Conservation (phyloP, 2,888 invertebrate genomes). For the Acleris sparsana region DNA sequence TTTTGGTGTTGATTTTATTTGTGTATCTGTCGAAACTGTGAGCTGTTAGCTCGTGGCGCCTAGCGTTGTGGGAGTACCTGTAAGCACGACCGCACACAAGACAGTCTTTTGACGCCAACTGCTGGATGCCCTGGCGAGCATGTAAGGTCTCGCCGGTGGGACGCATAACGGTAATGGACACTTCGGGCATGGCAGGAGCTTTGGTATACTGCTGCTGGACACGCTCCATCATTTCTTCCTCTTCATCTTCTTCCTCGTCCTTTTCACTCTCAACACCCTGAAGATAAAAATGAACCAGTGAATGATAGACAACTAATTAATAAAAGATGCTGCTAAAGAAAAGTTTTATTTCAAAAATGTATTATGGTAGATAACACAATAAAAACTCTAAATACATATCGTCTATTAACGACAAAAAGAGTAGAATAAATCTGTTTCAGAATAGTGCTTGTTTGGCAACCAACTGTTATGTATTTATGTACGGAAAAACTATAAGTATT, state of each 20-base stretch:
- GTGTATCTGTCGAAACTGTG: slow-evolving; percentile 80
- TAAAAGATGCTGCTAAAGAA: too few species aligned
- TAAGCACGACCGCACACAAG: slow-evolving; percentile 78
- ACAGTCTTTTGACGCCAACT: slow-evolving; percentile 79
- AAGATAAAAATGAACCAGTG: slow-evolving; percentile 41
- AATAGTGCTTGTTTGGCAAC: too few species aligned
- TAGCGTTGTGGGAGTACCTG: slow-evolving; percentile 79
- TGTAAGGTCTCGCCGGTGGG: slow-evolving; percentile 73
- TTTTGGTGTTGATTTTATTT: slow-evolving; percentile 70
- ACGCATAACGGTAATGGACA: slow-evolving; percentile 78
- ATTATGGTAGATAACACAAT: too few species aligned
- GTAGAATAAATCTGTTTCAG: too few species aligned
- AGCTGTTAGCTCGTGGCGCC: slow-evolving; percentile 76
- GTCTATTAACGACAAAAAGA: too few species aligned
- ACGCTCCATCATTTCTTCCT: slow-evolving; percentile 58
- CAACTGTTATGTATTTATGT: too few species aligned
- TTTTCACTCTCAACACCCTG: slow-evolving; percentile 76
- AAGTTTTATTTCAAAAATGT: too few species aligned
- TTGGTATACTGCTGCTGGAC: slow-evolving; percentile 51
- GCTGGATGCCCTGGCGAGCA: slow-evolving; percentile 76
- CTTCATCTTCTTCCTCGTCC: slow-evolving; percentile 62
- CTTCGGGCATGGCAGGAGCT: slow-evolving; percentile 72
- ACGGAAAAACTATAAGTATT: too few species aligned
- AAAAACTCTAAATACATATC: too few species aligned
- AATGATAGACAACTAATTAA: neutral